Base-by-base conservation (phyloP, 2,888 invertebrate species). In the Drosophila robusta region DNA sequence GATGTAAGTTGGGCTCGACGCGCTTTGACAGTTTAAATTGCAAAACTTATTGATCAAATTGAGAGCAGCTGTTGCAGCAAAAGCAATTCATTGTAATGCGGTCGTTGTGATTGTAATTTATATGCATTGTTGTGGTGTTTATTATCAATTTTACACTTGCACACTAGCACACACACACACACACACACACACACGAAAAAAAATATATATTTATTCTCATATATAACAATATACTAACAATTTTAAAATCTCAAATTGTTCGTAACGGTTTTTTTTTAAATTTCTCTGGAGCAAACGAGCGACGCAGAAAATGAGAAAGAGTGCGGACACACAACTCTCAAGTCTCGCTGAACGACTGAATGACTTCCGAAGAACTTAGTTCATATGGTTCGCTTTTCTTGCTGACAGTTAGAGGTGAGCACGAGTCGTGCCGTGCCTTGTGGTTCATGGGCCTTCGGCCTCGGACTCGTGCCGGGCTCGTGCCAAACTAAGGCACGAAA, bases 291-390 rank as follows among this genome's bases (percentile, higher is more conserved):
- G 3, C 68, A 45, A 75, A 56, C 71, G 46, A 58, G 32, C 14
- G 65, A 24, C 70, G 65, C 69, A 41, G 16, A 58, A 41, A 44
- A 44, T 7, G 16, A 38, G 45, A 45, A 22, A 52, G 34, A 45
- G 67, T 61, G 74, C 72, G 50, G 45, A 58, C 57, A 76, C 71
- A 71, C 71, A 71, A 75, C 74, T 76, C 24, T 51, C 62, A 24
- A 6, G 46, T 51, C 71, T 24, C 57, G 71, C 74, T 57, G 14
- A 12, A 62, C 62, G 57, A 71, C 61, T 41, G 62, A 75, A 67
- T 75, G 55, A 70, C 39, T 22, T 52, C 1, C 18, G 18, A 2
- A 2, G 18, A 18, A 18, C 18, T 1, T 18, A 18, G 18, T 18
- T 18, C 18, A 18, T 18, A 18, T 18, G 18, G 18, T 18, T 18